Conservation (phyloP, 2,113 vertebrate species). For the Corythoichthys haematopterus region DNA sequence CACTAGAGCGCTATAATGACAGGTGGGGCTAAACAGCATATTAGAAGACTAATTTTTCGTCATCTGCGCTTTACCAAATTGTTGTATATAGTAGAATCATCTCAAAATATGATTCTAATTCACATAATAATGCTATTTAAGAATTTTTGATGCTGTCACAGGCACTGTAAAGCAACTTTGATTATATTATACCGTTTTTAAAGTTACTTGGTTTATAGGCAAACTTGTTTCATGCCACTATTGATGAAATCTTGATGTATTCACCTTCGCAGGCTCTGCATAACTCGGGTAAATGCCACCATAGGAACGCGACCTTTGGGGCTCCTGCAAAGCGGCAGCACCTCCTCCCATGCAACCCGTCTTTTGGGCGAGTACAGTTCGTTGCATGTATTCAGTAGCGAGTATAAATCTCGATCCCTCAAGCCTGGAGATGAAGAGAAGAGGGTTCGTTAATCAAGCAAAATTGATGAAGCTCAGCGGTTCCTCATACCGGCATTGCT, state of each 20-base stretch:
- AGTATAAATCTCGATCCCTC: conserved; percentile 75
- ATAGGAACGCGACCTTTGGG: conserved; percentile 68
- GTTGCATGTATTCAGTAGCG: conserved; percentile 71
- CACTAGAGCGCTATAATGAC: too few relatives aligned
- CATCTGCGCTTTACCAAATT: too few relatives aligned
- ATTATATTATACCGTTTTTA: too few relatives aligned
- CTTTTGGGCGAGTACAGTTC: conserved; percentile 40
- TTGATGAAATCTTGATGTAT: background rate
- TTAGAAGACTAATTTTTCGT: too few relatives aligned
- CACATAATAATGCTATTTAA: too few relatives aligned
- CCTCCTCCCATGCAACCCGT: conserved; percentile 65
- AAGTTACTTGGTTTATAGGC: too few relatives aligned
- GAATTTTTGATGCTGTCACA: too few relatives aligned
- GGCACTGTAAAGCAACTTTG: too few relatives aligned
- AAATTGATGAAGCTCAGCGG: background rate
- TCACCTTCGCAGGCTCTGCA: conserved; percentile 76
- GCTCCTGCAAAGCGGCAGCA: conserved; percentile 53
- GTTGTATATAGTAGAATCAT: too few relatives aligned
- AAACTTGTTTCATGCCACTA: too few relatives aligned
- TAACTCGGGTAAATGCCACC: conserved; percentile 73
- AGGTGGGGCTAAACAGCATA: too few relatives aligned
- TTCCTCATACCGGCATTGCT: conserved; percentile 69
- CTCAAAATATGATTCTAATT: too few relatives aligned
- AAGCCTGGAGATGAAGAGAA: conserved; percentile 65
- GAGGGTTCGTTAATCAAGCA: background rate